Percentiles rank a stretch among this genome's conserved stretches.
phyloP scores from a whole-genome alignment of 2,113 vertebrate species.

The Alosa alosa region DNA sequence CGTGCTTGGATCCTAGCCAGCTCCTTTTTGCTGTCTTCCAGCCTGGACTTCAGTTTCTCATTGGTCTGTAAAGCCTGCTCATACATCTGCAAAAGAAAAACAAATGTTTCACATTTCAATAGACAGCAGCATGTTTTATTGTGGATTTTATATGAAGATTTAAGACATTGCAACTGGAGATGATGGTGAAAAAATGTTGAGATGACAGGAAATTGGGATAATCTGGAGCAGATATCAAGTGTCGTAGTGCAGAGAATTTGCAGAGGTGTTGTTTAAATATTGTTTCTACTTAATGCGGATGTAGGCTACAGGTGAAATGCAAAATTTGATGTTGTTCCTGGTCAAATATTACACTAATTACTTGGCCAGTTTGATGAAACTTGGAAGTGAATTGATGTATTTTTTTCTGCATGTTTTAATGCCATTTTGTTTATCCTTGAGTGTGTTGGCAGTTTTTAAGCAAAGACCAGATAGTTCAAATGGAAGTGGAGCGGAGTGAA shows the following conservation, averaged over 20 bases:
- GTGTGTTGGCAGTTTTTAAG: background rate
- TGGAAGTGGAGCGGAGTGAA: background rate
- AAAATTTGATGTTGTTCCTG: too few species aligned
- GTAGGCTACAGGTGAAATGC: too few species aligned
- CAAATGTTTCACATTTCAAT: background rate
- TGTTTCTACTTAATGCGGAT: background rate
- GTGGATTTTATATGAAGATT: background rate
- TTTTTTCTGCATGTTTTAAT: too few species aligned
- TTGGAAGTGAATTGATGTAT: background rate
- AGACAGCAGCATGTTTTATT: background rate
- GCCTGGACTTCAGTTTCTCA: constrained; percentile 84
- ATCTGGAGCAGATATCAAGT: background rate
- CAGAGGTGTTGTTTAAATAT: background rate
- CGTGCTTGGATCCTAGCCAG: constrained; percentile 79
- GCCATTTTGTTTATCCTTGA: too few species aligned
- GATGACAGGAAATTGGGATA: background rate
- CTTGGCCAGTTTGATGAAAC: too few species aligned
- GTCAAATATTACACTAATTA: too few species aligned
- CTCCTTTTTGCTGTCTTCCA: constrained; percentile 85
- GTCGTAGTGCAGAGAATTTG: background rate
- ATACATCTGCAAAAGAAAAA: constrained; percentile 74
- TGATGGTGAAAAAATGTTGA: background rate
- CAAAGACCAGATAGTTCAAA: background rate
- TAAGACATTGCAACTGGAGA: background rate
- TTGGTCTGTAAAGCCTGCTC: constrained; percentile 87